Conservation (phyloP, 1,140 invertebrate genomes). For the Drosophila santomea region DNA sequence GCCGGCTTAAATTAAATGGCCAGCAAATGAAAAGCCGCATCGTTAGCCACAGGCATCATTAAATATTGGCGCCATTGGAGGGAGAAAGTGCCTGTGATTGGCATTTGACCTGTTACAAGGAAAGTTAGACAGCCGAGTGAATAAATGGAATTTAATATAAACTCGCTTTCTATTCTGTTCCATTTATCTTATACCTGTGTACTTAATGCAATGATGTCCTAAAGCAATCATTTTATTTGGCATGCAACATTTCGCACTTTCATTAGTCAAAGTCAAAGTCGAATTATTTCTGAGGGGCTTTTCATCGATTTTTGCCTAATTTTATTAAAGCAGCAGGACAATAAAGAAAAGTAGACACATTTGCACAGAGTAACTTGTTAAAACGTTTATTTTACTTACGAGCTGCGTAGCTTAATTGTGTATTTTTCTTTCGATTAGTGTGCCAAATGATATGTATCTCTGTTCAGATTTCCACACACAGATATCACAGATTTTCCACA, state of each 20-base stretch:
- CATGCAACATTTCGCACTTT: slow-evolving; percentile 37
- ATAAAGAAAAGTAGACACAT: slow-evolving; percentile 54
- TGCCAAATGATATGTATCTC: not conserved
- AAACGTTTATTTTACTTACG: too few relatives aligned
- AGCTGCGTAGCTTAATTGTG: not conserved
- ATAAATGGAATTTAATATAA: not conserved
- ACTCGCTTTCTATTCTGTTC: too few relatives aligned
- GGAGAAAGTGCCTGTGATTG: slow-evolving; percentile 25
- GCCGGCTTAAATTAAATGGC: not conserved
- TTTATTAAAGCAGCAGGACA: slow-evolving; percentile 10
- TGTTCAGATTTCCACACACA: not conserved
- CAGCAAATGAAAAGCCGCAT: slow-evolving; percentile 39
- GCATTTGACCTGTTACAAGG: slow-evolving; percentile 26
- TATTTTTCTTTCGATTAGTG: not conserved
- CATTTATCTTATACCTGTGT: too few relatives aligned
- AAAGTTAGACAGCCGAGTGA: not conserved
- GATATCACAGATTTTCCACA: not conserved
- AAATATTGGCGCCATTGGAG: slow-evolving; percentile 2
- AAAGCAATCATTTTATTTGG: slow-evolving; percentile 60
- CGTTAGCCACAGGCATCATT: slow-evolving; percentile 48
- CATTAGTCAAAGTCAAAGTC: slow-evolving; percentile 73
- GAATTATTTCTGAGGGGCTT: slow-evolving; percentile 31
- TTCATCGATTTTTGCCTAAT: slow-evolving; percentile 42
- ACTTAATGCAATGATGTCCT: slow-evolving; percentile 1
- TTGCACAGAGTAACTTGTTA: not conserved